phyloP scores from a whole-genome alignment of 2,888 invertebrate genomes.

The Caenorhabditis wallacei region DNA sequence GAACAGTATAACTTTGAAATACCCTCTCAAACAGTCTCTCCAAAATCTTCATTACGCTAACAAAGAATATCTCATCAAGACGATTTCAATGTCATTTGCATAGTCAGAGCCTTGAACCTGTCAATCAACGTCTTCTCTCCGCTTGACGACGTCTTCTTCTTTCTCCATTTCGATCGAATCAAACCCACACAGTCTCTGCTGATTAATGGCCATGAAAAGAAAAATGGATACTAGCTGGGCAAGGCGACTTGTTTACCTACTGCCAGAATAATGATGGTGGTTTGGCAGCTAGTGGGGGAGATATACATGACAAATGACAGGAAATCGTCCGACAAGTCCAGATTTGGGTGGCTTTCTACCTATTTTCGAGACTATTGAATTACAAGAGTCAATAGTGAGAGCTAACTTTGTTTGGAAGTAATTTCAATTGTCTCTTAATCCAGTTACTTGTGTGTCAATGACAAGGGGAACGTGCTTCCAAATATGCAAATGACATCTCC shows the following conservation, averaged over 20 bases:
- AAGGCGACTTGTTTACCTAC: slow-evolving; percentile 25
- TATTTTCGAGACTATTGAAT: not conserved
- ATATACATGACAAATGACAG: slow-evolving; percentile 44
- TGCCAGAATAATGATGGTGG: slow-evolving; percentile 10
- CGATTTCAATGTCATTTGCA: slow-evolving; percentile 41
- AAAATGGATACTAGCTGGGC: not conserved
- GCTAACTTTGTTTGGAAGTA: too few species aligned
- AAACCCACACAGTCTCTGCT: not conserved
- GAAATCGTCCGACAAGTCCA: slow-evolving; percentile 11
- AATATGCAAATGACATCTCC: slow-evolving; percentile 11
- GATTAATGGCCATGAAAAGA: slow-evolving; percentile 30
- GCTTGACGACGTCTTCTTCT: not conserved
- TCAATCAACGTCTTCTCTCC: slow-evolving; percentile 20
- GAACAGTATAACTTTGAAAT: too few species aligned
- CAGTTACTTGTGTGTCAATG: too few species aligned
- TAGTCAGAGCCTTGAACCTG: slow-evolving; percentile 40
- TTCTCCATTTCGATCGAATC: slow-evolving; percentile 17
- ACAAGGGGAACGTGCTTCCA: not conserved
- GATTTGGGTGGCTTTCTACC: not conserved
- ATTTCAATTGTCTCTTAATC: not conserved
- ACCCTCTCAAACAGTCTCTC: not conserved
- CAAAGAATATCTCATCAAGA: not conserved
- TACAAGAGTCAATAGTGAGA: slow-evolving; percentile 6
- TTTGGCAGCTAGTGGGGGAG: not conserved
- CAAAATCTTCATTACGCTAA: not conserved